Evolutionary conservation across 2,888 invertebrate genomes (phyloP), one percentile per base, ranked within the genome.

Genomic region (Andrena dorsata): DNA sequence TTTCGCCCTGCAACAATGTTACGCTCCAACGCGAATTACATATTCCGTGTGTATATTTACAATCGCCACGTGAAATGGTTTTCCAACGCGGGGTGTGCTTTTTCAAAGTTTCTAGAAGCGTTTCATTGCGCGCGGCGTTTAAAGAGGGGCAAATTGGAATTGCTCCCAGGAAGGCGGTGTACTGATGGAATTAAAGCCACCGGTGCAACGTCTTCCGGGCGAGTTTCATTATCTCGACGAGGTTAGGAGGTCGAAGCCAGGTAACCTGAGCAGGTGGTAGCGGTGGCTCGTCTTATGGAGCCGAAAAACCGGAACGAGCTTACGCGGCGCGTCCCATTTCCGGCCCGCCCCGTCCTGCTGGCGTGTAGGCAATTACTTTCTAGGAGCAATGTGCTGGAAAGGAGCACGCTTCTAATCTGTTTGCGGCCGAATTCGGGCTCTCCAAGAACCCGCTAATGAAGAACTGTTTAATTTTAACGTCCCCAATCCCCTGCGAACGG

Each of bases 361-460:
- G 23, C 66, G 73, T 74, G 84, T 85, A 85, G 87, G 85, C 86
- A 89, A 91, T 91, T 91, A 89, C 88, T 88, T 88, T 83, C 71
- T 35, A 60, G 49, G 64, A 64, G 80, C 76, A 60, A 77, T 61
- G 76, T 68, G 60, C 66, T 66, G 66, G 80, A 82, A 84, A 69
- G 58, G 72, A 77, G 71, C 69, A 72, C 66, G 73, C 56, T 81
- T 86, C 88, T 90, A 89, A 91, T 91, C 85, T 89, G 88, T 89
- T 91, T 87, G 88, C 80, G 84, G 85, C 74, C 80, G 81, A 87
- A 90, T 88, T 90, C 89, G 76, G 82, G 76, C 77, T 81, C 72
- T 49, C 28, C 58, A 20, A 30, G 58, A 68, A 49, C 61, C 41
- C 58, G 71, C 86, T 90, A 89, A 90, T 86, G 86, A 88, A 88